phyloP scores from a whole-genome alignment of 2,113 vertebrate genomes.

The Orthonyx spaldingii region DNA sequence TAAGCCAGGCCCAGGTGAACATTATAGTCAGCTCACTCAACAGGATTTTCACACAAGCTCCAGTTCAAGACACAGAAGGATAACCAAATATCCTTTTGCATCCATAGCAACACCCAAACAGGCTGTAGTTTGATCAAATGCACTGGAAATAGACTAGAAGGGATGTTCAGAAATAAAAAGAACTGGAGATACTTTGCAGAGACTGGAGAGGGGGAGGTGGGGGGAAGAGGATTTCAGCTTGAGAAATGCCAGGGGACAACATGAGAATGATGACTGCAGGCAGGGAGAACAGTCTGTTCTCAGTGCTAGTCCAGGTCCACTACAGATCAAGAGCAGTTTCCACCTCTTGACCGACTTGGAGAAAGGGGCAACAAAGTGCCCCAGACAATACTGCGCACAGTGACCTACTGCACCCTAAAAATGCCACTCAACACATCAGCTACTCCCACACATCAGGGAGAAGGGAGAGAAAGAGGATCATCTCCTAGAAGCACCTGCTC shows the following conservation, averaged over 20 bases:
- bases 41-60: neutral
- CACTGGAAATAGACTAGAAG: neutral
- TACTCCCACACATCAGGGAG: neutral
- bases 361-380: neutral
- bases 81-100: neutral
- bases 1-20: neutral
- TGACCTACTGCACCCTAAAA: neutral
- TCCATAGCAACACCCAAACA: constrained; percentile 14
- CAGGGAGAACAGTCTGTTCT: neutral
- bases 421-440: neutral
- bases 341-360: neutral
- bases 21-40: neutral
- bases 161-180: neutral
- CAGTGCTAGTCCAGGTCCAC: neutral
- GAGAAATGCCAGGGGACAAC: neutral
- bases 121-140: neutral
- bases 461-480: neutral
- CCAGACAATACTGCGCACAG: neutral
- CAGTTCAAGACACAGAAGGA: neutral
- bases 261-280: neutral
- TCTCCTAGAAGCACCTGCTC: neutral
- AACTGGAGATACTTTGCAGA: neutral
- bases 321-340: neutral
- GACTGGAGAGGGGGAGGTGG: neutral
- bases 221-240: neutral